Percentiles rank a stretch among this genome's conserved stretches.
These are phyloP conservation scores for Amazona vittata DNA, from an alignment of 2,113 vertebrate species.

Conservation along the genomic window DNA sequence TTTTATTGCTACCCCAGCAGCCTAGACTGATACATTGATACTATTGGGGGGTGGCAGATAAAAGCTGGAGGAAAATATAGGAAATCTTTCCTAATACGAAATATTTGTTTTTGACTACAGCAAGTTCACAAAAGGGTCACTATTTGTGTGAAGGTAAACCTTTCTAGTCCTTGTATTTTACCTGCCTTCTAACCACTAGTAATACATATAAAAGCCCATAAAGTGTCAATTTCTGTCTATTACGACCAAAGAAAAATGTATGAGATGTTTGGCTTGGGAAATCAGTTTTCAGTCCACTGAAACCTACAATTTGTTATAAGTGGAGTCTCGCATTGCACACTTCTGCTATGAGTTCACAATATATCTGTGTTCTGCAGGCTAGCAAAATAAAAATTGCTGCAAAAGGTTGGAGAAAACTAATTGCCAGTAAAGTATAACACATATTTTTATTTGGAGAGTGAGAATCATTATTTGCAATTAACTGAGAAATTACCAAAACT, in stretches of 20 bases:
- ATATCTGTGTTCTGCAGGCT: neutral
- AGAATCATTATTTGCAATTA: neutral
- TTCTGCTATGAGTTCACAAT: neutral
- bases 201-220: neutral
- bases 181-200: neutral
- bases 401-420: neutral
- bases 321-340: neutral
- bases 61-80: neutral
- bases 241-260: neutral
- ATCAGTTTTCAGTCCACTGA: slow-evolving; percentile 18
- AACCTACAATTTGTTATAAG: slow-evolving; percentile 1
- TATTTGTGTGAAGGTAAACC: neutral
- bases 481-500: slow-evolving; percentile 16
- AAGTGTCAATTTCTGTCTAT: slow-evolving; percentile 12
- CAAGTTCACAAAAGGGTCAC: neutral
- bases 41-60: neutral
- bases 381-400: neutral
- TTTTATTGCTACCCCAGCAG: neutral
- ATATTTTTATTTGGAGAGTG: neutral
- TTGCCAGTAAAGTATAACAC: neutral
- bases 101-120: neutral
- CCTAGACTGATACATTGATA: neutral
- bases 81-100: neutral
- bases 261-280: slow-evolving; percentile 24
- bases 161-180: neutral